Evolutionary conservation across 2,797 vertebrate genomes (phyloP).

Genomic region (Synaphobranchus kaupii): DNA sequence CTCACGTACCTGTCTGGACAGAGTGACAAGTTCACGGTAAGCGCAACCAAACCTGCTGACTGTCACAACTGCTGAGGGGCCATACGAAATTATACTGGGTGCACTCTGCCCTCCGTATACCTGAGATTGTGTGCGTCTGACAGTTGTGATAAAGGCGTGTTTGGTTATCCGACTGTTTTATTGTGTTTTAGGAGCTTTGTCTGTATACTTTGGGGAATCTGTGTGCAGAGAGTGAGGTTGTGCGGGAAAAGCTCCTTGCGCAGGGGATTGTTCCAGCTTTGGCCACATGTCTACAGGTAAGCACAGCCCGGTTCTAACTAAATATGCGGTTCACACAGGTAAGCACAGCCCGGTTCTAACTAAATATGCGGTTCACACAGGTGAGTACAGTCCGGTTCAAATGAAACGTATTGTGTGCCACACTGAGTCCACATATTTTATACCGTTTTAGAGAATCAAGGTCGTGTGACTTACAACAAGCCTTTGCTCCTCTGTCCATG

Average conservation of each 20-base stretch:
- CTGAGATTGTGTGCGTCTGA: not conserved
- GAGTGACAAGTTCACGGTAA: conserved; percentile 86
- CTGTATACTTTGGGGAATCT: conserved; percentile 93
- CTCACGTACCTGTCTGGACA: conserved; percentile 91
- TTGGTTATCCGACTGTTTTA: conserved; percentile 9
- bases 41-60: conserved; percentile 40
- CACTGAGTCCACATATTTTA: not conserved
- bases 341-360: conserved; percentile 27
- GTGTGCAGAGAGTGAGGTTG: conserved; percentile 78
- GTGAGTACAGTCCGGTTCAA: conserved; percentile 61
- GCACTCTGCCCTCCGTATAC: not conserved
- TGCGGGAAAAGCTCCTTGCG: conserved; percentile 84
- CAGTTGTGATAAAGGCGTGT: not conserved
- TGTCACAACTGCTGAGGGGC: not conserved
- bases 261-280: conserved; percentile 89
- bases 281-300: conserved; percentile 84
- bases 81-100: not conserved
- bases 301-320: not conserved
- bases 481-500: conserved; percentile 23
- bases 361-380: no score
- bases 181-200: conserved; percentile 82
- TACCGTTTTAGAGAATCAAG: not conserved
- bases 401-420: not conserved
- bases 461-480: not conserved
- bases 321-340: no score